phyloP scores from a whole-genome alignment of 2,113 vertebrate species.

The Lontra canadensis region DNA sequence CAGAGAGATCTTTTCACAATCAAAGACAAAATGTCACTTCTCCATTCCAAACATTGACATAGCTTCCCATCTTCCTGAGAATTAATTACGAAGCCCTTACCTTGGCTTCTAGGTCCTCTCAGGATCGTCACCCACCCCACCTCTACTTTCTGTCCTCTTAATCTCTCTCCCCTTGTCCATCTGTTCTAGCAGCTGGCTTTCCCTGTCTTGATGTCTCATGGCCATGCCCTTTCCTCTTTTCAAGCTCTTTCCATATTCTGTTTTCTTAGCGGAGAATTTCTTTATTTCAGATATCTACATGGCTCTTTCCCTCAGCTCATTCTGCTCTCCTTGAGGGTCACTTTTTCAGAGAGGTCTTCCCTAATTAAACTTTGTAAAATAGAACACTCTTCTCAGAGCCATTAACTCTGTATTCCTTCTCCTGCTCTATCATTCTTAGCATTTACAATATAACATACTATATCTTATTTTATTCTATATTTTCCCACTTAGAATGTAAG shows the following conservation, averaged over 20 bases:
- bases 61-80: neutral
- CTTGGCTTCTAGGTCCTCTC: neutral
- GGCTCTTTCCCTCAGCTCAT: neutral
- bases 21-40: constrained; percentile 43
- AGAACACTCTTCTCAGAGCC: neutral
- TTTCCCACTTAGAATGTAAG: neutral
- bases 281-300: neutral
- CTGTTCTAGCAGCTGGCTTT: neutral
- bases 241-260: neutral
- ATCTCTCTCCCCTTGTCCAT: neutral
- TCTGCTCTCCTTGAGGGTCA: neutral
- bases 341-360: neutral
- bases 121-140: neutral
- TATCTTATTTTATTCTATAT: neutral
- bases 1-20: constrained; percentile 28
- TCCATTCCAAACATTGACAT: neutral
- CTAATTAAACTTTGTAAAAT: neutral
- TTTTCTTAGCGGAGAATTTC: neutral
- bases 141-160: neutral
- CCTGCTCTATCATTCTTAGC: neutral
- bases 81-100: neutral
- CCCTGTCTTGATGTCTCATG: neutral
- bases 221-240: neutral
- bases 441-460: neutral
- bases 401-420: neutral